A percentile compares a stretch with the other conserved stretches of the same genome.
These are phyloP conservation scores for Agrotis puta DNA, from an alignment of 2,888 invertebrate genomes.

Conservation along the genomic window DNA sequence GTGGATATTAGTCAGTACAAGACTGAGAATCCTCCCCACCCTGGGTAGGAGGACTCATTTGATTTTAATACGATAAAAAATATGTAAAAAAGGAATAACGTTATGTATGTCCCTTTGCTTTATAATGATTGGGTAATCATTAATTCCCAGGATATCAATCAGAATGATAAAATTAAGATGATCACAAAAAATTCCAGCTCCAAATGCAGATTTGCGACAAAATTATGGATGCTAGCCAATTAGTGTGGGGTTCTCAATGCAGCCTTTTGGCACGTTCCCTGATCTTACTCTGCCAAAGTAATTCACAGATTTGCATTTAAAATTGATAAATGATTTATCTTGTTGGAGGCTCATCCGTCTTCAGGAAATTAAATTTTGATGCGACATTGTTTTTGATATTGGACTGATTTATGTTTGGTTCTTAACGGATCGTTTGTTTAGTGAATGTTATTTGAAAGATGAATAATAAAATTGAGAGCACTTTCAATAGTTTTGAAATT, in stretches of 20 bases:
- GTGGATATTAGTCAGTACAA: too few relatives aligned
- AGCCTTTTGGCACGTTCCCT: slow-evolving; percentile 59
- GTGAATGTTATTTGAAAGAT: not conserved
- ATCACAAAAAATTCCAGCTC: slow-evolving; percentile 13
- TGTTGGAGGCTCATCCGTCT: slow-evolving; percentile 44
- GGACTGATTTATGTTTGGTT: slow-evolving; percentile 36
- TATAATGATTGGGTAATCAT: not conserved
- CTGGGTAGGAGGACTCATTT: too few relatives aligned
- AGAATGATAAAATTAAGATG: slow-evolving; percentile 17
- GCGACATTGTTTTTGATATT: slow-evolving; percentile 41
- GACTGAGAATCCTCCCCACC: too few relatives aligned
- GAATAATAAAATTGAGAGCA: not conserved
- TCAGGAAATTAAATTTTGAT: slow-evolving; percentile 61
- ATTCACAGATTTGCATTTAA: slow-evolving; percentile 64
- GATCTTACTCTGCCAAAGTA: slow-evolving; percentile 41
- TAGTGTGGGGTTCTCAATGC: slow-evolving; percentile 46
- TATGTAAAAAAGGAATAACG: too few relatives aligned
- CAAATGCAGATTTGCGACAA: slow-evolving; percentile 46
- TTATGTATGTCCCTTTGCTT: too few relatives aligned
- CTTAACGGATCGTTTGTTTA: slow-evolving; percentile 15
- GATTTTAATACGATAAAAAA: too few relatives aligned
- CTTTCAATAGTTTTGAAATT: not conserved
- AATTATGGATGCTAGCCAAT: slow-evolving; percentile 61
- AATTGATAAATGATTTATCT: slow-evolving; percentile 67
- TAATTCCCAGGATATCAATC: not conserved